These are phyloP conservation scores for Myrmecobius fasciatus DNA, from an alignment of 2,113 vertebrate species.

Conservation along the genomic window DNA sequence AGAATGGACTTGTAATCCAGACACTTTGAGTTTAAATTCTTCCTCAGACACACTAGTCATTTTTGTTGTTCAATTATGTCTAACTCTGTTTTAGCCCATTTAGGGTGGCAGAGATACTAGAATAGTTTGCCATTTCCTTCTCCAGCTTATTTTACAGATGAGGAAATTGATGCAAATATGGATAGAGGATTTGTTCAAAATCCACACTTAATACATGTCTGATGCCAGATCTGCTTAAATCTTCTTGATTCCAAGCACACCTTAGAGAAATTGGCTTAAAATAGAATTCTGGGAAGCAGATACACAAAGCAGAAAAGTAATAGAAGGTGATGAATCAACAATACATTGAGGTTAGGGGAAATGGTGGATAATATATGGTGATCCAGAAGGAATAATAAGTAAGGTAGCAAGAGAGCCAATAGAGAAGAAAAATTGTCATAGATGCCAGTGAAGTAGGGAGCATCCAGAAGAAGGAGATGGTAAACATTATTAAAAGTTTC, in stretches of 20 bases:
- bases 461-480: not conserved
- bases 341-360: not conserved
- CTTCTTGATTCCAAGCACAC: not conserved
- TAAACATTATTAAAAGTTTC: not conserved
- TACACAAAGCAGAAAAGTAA: not conserved
- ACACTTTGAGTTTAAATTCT: not conserved
- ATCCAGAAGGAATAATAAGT: not conserved
- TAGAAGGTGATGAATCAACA: too few species aligned
- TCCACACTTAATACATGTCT: not conserved
- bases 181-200: not conserved
- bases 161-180: not conserved
- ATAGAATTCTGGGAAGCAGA: not conserved
- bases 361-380: not conserved
- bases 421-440: not conserved
- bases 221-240: not conserved
- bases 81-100: not conserved
- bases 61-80: not conserved
- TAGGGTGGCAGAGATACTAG: not conserved
- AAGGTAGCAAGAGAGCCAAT: not conserved
- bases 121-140: not conserved
- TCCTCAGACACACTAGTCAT: not conserved
- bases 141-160: not conserved
- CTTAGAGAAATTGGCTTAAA: not conserved
- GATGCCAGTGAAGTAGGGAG: not conserved
- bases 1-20: not conserved